Base-by-base conservation (phyloP, 2,113 vertebrate species). In the Xenopus borealis region DNA sequence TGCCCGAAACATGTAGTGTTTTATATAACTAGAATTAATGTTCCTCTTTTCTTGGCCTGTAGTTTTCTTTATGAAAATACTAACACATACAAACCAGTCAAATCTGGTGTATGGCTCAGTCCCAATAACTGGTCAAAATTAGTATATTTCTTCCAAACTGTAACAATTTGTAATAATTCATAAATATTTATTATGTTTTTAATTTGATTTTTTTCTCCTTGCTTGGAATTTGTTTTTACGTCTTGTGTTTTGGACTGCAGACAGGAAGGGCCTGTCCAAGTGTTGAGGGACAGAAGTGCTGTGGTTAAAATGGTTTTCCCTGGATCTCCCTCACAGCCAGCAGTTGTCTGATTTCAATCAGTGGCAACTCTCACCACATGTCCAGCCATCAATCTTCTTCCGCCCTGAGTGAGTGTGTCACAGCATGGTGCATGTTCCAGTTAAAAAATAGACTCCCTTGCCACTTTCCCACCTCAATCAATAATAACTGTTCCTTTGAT, bases 261-360 rank as follows among this genome's bases (percentile, higher is more conserved):
- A 81, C 79, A 13, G 82, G 81, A 85, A 85, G 85, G 74, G 65
- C 78, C 81, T 19, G 76, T 85, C 80, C 85, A 66, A 87, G 83
- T 78, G 83, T 72, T 82, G 80, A 80, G 78, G 81, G 85, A 81
- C 79, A 53, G 81, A 82, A 82, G 75, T 83, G 82, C 85, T 87
- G 88, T 80, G 88, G 89, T 88, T 88, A 83, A 82, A 83, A 85
- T 81, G 89, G 81, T 86, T 87, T 88, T 86, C 87, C 87, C 81
- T 84, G 83, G 75, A 89, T 88, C 83, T 87, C 88, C 78, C 80
- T 86, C 85, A 80, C 86, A 85, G 90, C 85, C 82, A 86, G 88
- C 91, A 91, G 89, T 91, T 93, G 89, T 91, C 92, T 92, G 90
- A 93, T 90, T 92, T 92, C 91, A 91, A 90, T 93, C 92, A 91